Evolutionary conservation across 2,888 invertebrate genomes (phyloP).

Genomic region (Hypena proboscidalis): DNA sequence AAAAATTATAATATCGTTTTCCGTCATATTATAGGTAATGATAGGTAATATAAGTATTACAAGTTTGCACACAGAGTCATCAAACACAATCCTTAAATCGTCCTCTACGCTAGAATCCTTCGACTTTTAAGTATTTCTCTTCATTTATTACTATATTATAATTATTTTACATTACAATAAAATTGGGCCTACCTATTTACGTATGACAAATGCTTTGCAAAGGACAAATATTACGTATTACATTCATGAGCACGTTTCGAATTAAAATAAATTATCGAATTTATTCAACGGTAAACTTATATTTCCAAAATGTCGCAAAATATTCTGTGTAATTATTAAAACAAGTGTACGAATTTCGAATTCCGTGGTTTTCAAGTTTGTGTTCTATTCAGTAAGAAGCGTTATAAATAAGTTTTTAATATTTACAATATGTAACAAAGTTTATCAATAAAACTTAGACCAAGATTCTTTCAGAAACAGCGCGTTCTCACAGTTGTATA

Average conservation of each 20-base stretch:
- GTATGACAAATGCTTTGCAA: constrained; percentile 81
- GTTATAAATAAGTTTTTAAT: constrained; percentile 65
- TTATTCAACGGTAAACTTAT: constrained; percentile 56
- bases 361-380: constrained; percentile 42
- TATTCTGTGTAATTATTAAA: constrained; percentile 59
- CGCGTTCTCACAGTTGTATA: not conserved
- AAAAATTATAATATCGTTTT: constrained; percentile 81
- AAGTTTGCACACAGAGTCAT: constrained; percentile 80
- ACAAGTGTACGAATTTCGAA: constrained; percentile 68
- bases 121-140: constrained; percentile 79
- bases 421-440: constrained; percentile 78
- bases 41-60: constrained; percentile 78
- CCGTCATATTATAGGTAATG: constrained; percentile 66
- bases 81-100: constrained; percentile 81
- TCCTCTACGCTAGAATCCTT: constrained; percentile 76
- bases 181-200: constrained; percentile 84
- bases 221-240: constrained; percentile 77
- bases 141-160: constrained; percentile 73
- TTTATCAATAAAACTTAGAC: constrained; percentile 59
- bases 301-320: constrained; percentile 59
- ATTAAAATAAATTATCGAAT: constrained; percentile 73
- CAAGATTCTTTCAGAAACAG: constrained; percentile 68
- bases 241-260: constrained; percentile 75
- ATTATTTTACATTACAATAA: constrained; percentile 81
- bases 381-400: constrained; percentile 43